Evolutionary conservation across 2,797 vertebrate genomes (phyloP), one percentile per base, ranked within the genome.

Genomic region (Neostethus bicornis): DNA sequence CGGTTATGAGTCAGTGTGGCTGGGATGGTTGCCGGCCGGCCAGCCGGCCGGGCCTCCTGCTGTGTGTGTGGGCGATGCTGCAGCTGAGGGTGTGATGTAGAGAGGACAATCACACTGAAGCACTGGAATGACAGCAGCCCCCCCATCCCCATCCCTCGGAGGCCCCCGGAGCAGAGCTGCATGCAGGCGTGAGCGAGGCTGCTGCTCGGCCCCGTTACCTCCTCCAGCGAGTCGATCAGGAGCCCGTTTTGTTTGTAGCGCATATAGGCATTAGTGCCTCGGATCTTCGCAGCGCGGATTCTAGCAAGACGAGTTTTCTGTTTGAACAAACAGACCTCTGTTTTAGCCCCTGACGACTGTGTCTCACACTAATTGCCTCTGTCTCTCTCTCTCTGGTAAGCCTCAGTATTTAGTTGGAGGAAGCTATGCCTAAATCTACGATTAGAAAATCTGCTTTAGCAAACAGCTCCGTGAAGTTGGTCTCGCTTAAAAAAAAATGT

Each of bases 221-320:
- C 90, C 93, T 97, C 93, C 79, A 96, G 87, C 23, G 92, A 87
- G 88, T 96, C 87, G 79, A 87, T 93, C 86, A 96, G 93, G 83
- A 97, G 89, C 85, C 96, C 96, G 20, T 97, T 99, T 85, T 94
- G 92, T 92, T 99, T 98, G 93, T 95, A 99, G 90, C 95, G 96
- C 95, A 98, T 95, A 92, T 95, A 99, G 66, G 96, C 95, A 62
- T 95, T 98, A 81, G 96, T 94, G n/a, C 95, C 97, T 69, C 96
- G 95, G 31, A 90, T 97, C 92, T 99, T 99, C 75, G 90, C 83
- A 20, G 94, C 95, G 5, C 92, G 94, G 90, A 99, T 98, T 88
- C 94, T 95, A 88, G 96, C 94, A 28, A 98, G 92, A 76, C 96
- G 94, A 80, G 96, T 90, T 98, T 98, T 99, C 97, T 99, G 92